Evolutionary conservation across 2,797 vertebrate genomes (phyloP).

Genomic region (Sebastes steindachneri): DNA sequence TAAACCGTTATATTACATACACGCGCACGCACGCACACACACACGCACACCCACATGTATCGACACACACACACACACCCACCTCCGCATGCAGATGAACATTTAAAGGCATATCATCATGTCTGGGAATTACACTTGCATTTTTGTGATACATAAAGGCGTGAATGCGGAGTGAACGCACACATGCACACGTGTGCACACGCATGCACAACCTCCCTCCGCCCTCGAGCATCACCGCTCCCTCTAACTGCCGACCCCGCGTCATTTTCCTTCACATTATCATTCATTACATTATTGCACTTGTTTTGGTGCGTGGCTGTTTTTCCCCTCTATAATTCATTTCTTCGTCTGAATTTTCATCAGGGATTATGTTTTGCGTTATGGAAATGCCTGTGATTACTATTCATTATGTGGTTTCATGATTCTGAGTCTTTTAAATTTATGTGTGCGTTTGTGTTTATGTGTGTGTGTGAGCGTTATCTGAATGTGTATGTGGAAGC

Average conservation of each 20-base stretch:
- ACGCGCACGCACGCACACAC: constrained; percentile 12
- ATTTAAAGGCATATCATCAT: constrained; percentile 51
- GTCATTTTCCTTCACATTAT: constrained; percentile 54
- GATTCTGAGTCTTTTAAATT: constrained; percentile 73
- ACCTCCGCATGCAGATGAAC: constrained; percentile 53
- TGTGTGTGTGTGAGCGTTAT: constrained; percentile 9
- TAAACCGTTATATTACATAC: constrained; percentile 71
- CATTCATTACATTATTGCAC: constrained; percentile 72
- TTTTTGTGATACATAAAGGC: constrained; percentile 26
- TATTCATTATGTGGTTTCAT: constrained; percentile 80
- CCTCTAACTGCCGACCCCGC: constrained; percentile 22
- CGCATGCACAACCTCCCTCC: background rate
- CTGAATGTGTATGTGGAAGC: constrained; percentile 20
- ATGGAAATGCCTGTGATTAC: constrained; percentile 79
- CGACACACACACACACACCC: constrained; percentile 1
- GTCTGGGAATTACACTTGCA: constrained; percentile 33
- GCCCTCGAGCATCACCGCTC: background rate
- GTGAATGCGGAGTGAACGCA: constrained; percentile 1
- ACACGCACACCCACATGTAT: background rate
- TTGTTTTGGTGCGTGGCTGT: constrained; percentile 64
- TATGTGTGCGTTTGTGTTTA: constrained; percentile 35
- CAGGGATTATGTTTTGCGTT: constrained; percentile 75
- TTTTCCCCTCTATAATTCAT: constrained; percentile 64
- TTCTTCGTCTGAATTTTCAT: constrained; percentile 76
- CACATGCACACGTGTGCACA: background rate